Conservation (phyloP, 2,113 vertebrate species). For the Chaetorhynchus papuensis region DNA sequence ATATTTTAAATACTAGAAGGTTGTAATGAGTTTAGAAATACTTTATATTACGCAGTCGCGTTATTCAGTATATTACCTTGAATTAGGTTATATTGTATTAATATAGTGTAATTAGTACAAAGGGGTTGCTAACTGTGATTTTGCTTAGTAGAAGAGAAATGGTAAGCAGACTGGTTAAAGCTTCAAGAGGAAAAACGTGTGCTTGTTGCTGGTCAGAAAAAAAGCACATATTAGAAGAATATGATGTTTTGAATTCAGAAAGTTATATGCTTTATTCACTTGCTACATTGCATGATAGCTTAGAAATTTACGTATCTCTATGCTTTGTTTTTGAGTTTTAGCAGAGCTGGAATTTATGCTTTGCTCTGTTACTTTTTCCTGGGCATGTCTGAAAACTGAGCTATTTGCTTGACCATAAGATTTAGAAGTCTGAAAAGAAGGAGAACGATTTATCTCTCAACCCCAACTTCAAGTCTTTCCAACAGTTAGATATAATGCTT, state of each 20-base stretch:
- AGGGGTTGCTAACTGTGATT: background rate
- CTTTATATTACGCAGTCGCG: background rate
- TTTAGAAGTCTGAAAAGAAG: background rate
- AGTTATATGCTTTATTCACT: background rate
- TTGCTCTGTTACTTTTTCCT: background rate
- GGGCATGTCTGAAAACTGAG: background rate
- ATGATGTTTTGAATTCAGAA: background rate
- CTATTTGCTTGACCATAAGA: background rate
- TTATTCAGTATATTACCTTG: background rate
- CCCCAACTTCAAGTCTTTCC: background rate
- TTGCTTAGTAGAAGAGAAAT: background rate
- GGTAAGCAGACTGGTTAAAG: background rate
- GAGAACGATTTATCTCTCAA: background rate
- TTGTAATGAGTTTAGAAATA: background rate
- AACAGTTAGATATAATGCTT: background rate
- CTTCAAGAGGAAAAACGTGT: background rate
- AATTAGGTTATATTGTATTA: background rate
- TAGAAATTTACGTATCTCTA: background rate
- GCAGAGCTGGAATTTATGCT: background rate
- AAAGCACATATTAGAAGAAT: background rate
- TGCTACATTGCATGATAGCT: background rate
- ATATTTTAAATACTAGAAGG: background rate
- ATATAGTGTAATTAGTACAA: background rate
- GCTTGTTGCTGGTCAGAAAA: background rate
- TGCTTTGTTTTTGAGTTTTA: background rate